Evolutionary conservation across 2,888 invertebrate genomes (phyloP).

Genomic region (Hedya salicella): DNA sequence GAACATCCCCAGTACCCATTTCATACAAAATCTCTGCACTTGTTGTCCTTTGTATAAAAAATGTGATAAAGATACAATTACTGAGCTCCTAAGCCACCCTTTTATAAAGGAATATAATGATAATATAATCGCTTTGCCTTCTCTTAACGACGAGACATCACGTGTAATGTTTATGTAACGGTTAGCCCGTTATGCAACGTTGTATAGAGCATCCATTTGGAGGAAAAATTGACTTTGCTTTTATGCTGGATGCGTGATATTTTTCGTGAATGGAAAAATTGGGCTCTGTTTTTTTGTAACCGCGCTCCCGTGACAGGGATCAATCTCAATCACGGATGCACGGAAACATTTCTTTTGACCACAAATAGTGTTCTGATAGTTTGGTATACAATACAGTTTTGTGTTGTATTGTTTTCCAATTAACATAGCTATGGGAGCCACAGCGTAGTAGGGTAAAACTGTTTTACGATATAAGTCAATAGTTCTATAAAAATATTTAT

Average conservation of each 20-base stretch:
- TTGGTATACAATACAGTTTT: too few species aligned
- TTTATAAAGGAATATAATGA: neutral
- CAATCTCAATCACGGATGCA: conserved; percentile 15
- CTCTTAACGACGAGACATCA: neutral
- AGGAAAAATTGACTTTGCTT: conserved; percentile 1
- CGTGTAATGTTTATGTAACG: conserved; percentile 13
- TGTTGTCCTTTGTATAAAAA: neutral
- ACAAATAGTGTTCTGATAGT: neutral
- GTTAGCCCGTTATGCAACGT: neutral
- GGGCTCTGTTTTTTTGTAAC: conserved; percentile 14
- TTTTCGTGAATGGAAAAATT: conserved; percentile 20
- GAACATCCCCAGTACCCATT: too few species aligned
- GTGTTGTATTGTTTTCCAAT: too few species aligned
- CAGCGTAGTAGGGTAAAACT: too few species aligned
- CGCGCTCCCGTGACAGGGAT: conserved; percentile 15
- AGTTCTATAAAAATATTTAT: too few species aligned
- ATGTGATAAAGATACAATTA: neutral
- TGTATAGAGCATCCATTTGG: neutral
- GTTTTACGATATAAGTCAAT: too few species aligned
- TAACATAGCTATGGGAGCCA: too few species aligned
- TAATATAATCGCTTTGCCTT: neutral
- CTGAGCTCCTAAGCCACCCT: neutral
- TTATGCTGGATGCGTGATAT: neutral
- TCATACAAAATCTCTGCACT: too few species aligned
- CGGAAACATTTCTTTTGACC: conserved; percentile 18